phyloP scores from a whole-genome alignment of 2,797 vertebrate genomes.

The Uromys caudimaculatus region DNA sequence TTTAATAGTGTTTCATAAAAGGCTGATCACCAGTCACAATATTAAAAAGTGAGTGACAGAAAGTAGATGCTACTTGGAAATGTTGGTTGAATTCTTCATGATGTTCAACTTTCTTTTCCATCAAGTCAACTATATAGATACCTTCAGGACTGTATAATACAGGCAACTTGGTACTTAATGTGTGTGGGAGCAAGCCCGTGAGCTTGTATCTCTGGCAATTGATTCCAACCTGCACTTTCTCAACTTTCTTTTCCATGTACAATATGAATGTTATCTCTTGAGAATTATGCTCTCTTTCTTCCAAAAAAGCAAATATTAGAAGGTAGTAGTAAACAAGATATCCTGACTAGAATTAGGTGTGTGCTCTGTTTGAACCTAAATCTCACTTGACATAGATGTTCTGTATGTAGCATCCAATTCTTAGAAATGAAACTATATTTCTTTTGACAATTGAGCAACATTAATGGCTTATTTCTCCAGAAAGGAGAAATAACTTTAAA shows the following conservation, averaged over 20 bases:
- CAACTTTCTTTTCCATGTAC: not conserved
- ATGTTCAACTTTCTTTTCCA: constrained; percentile 57
- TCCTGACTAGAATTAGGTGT: rapidly evolving
- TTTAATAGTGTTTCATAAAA: constrained; percentile 59
- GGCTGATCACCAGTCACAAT: constrained; percentile 58
- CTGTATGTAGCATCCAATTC: not conserved
- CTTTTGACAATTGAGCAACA: constrained; percentile 62
- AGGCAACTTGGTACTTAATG: constrained; percentile 51
- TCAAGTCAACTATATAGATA: constrained; percentile 34
- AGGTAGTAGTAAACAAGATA: not conserved
- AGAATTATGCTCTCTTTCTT: not conserved
- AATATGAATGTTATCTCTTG: not conserved
- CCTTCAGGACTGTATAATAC: constrained; percentile 55
- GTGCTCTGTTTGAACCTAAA: not conserved
- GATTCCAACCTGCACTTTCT: not conserved
- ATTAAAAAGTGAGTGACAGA: constrained; percentile 60
- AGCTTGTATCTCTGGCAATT: not conserved
- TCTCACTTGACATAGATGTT: not conserved
- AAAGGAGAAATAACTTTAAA: not conserved
- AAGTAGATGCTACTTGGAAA: constrained; percentile 56
- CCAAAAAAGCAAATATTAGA: rapidly evolving
- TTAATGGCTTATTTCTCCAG: not conserved
- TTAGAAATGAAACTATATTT: constrained; percentile 55
- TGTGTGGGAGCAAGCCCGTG: rapidly evolving
- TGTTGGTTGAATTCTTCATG: constrained; percentile 28